A percentile compares a stretch with the other conserved stretches of the same genome.
These are phyloP conservation scores for Grantiella picta DNA, from an alignment of 2,113 vertebrate genomes.

Conservation along the genomic window DNA sequence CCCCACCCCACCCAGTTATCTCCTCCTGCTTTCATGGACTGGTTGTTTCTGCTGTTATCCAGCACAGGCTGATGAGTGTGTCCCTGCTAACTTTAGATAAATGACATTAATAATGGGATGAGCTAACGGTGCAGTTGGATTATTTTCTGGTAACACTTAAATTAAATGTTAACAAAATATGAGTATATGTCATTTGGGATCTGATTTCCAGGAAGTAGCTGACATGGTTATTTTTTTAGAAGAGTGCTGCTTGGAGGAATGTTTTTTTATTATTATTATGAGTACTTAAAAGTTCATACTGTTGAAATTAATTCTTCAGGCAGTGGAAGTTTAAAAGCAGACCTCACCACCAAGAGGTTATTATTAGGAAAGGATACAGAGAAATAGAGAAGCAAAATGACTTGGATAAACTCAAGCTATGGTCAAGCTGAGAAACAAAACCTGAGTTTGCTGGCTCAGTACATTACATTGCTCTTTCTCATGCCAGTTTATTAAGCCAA, in stretches of 20 bases:
- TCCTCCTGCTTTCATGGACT: neutral
- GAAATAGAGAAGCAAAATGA: neutral
- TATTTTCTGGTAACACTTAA: neutral
- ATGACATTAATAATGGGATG: neutral
- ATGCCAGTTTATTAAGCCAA: neutral
- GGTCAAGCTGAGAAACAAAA: neutral
- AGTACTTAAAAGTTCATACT: neutral
- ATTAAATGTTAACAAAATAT: neutral
- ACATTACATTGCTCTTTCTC: neutral
- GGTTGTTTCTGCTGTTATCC: neutral
- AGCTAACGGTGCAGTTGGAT: neutral
- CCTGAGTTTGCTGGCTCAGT: neutral
- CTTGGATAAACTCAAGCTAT: neutral
- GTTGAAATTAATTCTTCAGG: neutral
- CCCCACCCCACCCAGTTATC: neutral
- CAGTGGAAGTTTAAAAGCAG: neutral
- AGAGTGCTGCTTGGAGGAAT: neutral
- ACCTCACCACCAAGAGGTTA: neutral
- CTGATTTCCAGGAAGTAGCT: neutral
- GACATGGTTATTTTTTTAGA: neutral
- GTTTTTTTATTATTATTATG: neutral
- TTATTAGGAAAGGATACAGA: neutral
- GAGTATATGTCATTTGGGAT: neutral
- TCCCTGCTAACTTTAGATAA: neutral
- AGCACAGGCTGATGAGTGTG: neutral